Percentiles rank a stretch among this genome's conserved stretches.
Conservation (phyloP, 2,888 invertebrate genomes). For the Geophilus truncorum region DNA sequence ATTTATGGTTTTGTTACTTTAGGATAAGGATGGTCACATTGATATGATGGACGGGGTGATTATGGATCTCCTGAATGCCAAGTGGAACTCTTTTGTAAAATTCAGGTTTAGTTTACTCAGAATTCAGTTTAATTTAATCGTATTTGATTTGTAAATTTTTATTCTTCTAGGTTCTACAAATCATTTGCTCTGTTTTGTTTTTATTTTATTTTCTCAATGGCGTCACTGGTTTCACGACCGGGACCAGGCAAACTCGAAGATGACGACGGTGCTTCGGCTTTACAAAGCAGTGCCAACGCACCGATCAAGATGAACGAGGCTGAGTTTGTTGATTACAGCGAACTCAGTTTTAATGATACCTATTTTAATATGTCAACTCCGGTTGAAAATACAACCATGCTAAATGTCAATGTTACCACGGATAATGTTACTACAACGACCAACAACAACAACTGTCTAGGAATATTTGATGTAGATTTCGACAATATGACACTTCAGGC, state of each 20-base stretch:
- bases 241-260: slow-evolving; percentile 56
- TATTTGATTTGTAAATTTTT: neutral
- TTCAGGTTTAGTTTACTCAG: no score
- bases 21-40: slow-evolving; percentile 92
- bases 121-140: no score
- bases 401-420: neutral
- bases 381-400: neutral
- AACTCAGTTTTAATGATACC: neutral
- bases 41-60: slow-evolving; percentile 91
- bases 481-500: no score
- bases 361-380: neutral
- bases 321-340: neutral
- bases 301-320: neutral
- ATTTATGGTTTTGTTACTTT: slow-evolving; percentile 36
- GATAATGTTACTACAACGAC: neutral
- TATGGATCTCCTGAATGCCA: slow-evolving; percentile 87
- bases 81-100: slow-evolving; percentile 97
- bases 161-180: slow-evolving; percentile 70
- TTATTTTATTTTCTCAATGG: slow-evolving; percentile 82
- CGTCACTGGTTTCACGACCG: slow-evolving; percentile 84
- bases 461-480: slow-evolving; percentile 25
- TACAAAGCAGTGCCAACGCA: neutral
- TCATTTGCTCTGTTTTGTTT: slow-evolving; percentile 85
- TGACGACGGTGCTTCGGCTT: neutral
- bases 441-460: neutral